These are phyloP conservation scores for Todiramphus chloris DNA, from an alignment of 2,113 vertebrate genomes.

Conservation along the genomic window DNA sequence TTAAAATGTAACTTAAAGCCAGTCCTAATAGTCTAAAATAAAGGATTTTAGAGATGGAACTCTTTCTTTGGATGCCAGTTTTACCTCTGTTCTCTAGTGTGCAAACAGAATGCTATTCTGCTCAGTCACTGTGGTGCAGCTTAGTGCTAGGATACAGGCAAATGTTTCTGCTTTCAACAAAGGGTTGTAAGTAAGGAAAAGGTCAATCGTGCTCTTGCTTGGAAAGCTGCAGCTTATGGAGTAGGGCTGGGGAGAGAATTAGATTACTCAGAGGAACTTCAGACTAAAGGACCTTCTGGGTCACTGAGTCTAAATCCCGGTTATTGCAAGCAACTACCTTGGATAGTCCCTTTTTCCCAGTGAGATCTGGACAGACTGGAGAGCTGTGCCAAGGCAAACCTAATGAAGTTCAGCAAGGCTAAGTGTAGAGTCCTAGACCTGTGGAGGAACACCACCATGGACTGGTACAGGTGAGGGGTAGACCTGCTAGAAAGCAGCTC, in stretches of 20 bases:
- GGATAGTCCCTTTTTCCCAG: not conserved
- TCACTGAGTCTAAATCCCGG: not conserved
- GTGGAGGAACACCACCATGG: too few relatives aligned
- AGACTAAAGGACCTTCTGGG: not conserved
- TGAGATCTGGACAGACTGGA: too few relatives aligned
- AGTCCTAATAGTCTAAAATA: conserved; percentile 39
- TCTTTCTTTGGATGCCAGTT: conserved; percentile 51
- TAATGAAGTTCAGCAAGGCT: too few relatives aligned
- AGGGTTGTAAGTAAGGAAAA: conserved; percentile 2
- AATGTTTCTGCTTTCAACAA: conserved; percentile 24
- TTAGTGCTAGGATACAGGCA: not conserved
- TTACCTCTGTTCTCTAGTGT: conserved; percentile 26
- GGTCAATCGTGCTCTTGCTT: not conserved
- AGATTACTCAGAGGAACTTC: not conserved
- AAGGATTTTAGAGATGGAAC: conserved; percentile 49
- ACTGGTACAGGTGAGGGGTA: too few relatives aligned
- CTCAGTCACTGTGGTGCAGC: not conserved
- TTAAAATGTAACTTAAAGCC: conserved; percentile 70
- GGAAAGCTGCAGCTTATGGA: not conserved
- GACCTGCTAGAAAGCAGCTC: too few relatives aligned
- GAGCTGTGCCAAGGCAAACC: too few relatives aligned
- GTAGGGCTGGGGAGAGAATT: not conserved
- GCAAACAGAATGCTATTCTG: conserved; percentile 24
- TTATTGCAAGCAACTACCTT: not conserved
- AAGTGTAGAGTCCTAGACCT: too few relatives aligned